Base-by-base conservation (phyloP, 2,888 invertebrate genomes). In the Andricus quercusramuli region DNA sequence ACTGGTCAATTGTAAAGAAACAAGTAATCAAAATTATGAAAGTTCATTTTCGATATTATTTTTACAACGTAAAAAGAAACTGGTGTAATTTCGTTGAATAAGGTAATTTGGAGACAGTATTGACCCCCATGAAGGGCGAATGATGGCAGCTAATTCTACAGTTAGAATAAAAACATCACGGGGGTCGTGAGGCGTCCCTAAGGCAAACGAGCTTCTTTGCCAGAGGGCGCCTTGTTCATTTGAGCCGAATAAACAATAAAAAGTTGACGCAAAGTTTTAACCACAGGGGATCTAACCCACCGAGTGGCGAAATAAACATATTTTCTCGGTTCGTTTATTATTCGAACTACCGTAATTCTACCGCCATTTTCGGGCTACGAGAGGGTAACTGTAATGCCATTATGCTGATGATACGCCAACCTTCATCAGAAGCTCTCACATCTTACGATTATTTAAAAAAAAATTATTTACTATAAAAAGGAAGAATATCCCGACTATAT, bases 291-390 rank as follows among this genome's bases (percentile, higher is more conserved):
- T 76, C 44, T 41, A 68, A 68, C 47, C 67, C 41, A 67, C n/a
- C n/a, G n/a, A 70, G 76, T 81, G n/a, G 67, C 66, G 81, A 84
- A 85, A 85, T 85, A 86, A 87, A 85, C 85, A 86, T 86, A 86
- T 90, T 90, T 90, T 90, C 85, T 84, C 89, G 90, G 90, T 89
- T 90, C 90, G 89, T 90, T 90, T 90, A 90, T 88, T 90, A 90
- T 90, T 90, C 90, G 85, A 86, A 84, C 87, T 85, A 82, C 77
- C 83, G 84, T 84, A 81, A 83, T 81, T 83, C 59, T 47, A 29
- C 56, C 20, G 56, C 74, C 56, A 32, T 74, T 74, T 74, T 74
- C 29, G n/a, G 56, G n/a, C 32, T 32, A 32, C 37, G 20, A 32
- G 56, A 32, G 74, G 32, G 51, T 13, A 51, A 70, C 47, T 51